Conservation (phyloP, 1,140 invertebrate species). For the Eubasilissa regina region DNA sequence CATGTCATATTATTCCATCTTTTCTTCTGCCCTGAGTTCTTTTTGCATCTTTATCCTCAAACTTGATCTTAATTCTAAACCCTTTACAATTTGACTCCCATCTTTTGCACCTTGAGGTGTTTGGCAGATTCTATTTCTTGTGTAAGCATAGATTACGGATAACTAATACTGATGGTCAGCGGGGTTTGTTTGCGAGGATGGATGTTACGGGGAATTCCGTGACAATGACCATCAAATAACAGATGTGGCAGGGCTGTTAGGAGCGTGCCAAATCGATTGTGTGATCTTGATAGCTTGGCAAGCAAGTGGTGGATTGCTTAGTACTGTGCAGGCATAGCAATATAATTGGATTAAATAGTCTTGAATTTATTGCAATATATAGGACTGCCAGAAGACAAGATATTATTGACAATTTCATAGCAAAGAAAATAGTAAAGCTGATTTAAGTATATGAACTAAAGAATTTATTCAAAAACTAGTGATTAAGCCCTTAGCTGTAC, state of each 20-base stretch:
- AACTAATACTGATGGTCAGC: background rate
- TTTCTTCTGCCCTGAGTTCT: slow-evolving; percentile 23
- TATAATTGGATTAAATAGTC: background rate
- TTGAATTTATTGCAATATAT: background rate
- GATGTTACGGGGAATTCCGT: slow-evolving; percentile 11
- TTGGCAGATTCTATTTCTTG: slow-evolving; percentile 6
- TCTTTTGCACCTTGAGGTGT: slow-evolving; percentile 42
- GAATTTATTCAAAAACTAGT: no score
- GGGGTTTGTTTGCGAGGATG: slow-evolving; percentile 2
- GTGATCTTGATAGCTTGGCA: background rate
- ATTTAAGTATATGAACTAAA: no score
- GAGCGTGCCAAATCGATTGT: background rate
- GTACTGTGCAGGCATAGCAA: background rate
- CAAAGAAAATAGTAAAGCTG: background rate
- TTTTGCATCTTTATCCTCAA: slow-evolving; percentile 49
- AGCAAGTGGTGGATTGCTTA: background rate
- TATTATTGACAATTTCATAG: background rate
- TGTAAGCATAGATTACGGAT: slow-evolving; percentile 13
- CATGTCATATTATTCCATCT: slow-evolving; percentile 49
- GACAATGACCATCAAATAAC: slow-evolving; percentile 16
- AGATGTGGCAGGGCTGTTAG: background rate
- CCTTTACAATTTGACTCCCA: slow-evolving; percentile 56
- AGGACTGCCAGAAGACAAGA: background rate
- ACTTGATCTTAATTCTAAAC: slow-evolving; percentile 58
- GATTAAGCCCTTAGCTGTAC: no score